Evolutionary conservation across 30 jellyfish, hydroid and myxozoan genomes (phyloP), one percentile per base, ranked within the genome.

Genomic region (Mastigias papua): DNA sequence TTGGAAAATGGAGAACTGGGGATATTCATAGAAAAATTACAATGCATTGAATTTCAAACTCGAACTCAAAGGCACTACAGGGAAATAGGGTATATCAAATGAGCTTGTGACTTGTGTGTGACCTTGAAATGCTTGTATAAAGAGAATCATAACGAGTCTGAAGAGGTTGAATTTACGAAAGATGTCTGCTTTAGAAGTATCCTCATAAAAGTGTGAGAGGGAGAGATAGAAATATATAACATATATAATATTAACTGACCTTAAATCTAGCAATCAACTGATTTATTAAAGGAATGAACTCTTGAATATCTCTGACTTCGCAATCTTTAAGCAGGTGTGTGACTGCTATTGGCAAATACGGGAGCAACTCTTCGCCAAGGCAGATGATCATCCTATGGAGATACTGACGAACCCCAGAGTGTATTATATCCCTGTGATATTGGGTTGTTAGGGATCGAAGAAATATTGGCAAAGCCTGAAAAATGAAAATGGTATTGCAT

Each of bases 381-480:
- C 99, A 95, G 37, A 95, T 90, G 35, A 95, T 90, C 99, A 95
- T 95, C 23, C 99, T 95, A 71, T 95, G 99, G 3, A 95, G 96
- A 57, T 95, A 95, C 48, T 95, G 99, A 37, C 99, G 87, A 30
- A 90, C 97, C 21, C 95, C 99, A 42, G 92, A 78, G 51, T 95
- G 99, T 49, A 95, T 86, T 32, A 81, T 48, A 48, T 90, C 98
- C 33, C 98, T 93, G 74, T 90, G 97, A 28, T 79, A 93, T 34
- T 97, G 98, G 35, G 92, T 86, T 1, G 97, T 82, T 42, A 95
- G 67, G 23, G 99, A 80, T 37, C 84, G 99, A n/a, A 95, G 96
- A 34, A 95, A 90, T 7, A 95, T 74, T 10, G 93, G 83, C 69
- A 95, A 69, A 0, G 99, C 99, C 99, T 94, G 57, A 69, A 66